Evolutionary conservation across 2,113 vertebrate genomes (phyloP).

Genomic region (Gymnarchus niloticus): DNA sequence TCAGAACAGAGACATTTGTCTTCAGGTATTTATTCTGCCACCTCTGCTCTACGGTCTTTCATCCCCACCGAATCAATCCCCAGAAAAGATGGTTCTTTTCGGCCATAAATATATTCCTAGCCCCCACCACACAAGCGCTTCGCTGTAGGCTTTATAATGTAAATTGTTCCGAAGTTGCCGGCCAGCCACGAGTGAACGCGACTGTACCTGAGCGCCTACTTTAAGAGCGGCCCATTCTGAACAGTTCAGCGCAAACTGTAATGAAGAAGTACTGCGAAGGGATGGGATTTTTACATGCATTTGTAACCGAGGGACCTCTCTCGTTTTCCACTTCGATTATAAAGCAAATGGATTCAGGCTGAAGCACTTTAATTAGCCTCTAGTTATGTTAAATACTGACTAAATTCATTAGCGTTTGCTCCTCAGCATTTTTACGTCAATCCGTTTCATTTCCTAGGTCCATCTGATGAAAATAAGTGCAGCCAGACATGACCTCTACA

Average conservation of each 20-base stretch:
- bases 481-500: slow-evolving; percentile 67
- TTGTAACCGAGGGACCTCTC: background rate
- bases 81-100: slow-evolving; percentile 75
- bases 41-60: slow-evolving; percentile 76
- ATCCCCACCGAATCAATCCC: slow-evolving; percentile 88
- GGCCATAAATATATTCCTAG: slow-evolving; percentile 72
- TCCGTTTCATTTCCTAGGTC: slow-evolving; percentile 41
- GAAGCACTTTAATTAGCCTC: slow-evolving; percentile 37
- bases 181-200: slow-evolving; percentile 57
- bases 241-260: background rate
- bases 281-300: background rate
- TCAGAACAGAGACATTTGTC: slow-evolving; percentile 89
- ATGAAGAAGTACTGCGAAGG: background rate
- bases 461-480: slow-evolving; percentile 66
- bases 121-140: slow-evolving; percentile 47
- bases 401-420: slow-evolving; percentile 40
- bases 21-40: slow-evolving; percentile 98
- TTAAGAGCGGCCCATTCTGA: slow-evolving; percentile 1
- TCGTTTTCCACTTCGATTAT: slow-evolving; percentile 5
- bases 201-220: slow-evolving; percentile 34
- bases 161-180: slow-evolving; percentile 51
- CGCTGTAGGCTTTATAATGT: slow-evolving; percentile 38
- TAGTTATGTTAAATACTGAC: slow-evolving; percentile 39
- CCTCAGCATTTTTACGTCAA: slow-evolving; percentile 41
- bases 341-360: slow-evolving; percentile 20